Evolutionary conservation across 2,113 vertebrate species (phyloP), one percentile per base, ranked within the genome.

Genomic region (Upupa epops): DNA sequence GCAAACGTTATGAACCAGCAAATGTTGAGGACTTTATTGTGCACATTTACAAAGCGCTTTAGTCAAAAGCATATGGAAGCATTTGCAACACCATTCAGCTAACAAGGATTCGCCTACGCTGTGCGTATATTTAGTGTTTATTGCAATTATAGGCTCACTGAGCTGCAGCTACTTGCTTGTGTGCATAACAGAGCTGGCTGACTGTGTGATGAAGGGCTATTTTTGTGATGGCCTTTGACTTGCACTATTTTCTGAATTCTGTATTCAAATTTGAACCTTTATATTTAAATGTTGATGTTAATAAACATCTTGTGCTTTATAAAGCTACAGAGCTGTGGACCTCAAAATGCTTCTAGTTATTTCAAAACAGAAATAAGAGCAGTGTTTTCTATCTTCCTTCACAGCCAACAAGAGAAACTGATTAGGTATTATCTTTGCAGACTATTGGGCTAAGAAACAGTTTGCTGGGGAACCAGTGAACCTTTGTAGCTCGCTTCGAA

Each of bases 71-170:
- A 88, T 80, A 86, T 52, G 73, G 86, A 88, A 69, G 48, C 73
- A 37, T 90, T 92, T 92, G 56, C 93, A 90, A 90, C 65, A 37
- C 34, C 80, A 71, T 81, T 92, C 60, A n/a, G 60, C 60, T 66
- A 63, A 42, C 77, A 52, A 19, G 48, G 60, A 25, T 65, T 88
- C 74, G 78, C 60, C 85, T 65, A 56, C 45, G 15, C 34, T 32
- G 17, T 29, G 25, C 2, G 14, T 70, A 22, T 83, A 73, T 83
- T 84, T 52, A 48, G 78, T 52, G 31, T 36, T 85, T 40, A 60
- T 82, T 82, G 25, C 37, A 26, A 68, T 56, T 73, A 54, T 37
- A 77, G 65, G 51, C 55, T 83, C 48, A 64, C 34, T 64, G 52
- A 68, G 45, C 36, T 34, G 51, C n/a, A 42, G 54, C 17, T 46